phyloP scores from a whole-genome alignment of 1,140 invertebrate genomes.

The Drosophila nannoptera region DNA sequence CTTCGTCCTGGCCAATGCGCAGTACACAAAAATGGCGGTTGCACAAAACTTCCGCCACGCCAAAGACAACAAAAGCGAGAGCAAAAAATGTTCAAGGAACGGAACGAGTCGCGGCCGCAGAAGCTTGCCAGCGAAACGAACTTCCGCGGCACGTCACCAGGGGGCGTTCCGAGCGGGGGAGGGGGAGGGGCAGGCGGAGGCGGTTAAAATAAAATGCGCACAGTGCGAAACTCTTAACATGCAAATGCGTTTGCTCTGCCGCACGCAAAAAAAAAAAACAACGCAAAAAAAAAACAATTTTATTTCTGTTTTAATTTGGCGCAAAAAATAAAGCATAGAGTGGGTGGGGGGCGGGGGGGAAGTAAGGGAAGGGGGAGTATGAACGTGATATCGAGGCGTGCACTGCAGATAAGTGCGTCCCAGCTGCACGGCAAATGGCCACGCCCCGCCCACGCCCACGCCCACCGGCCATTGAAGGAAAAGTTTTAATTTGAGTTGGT shows the following conservation, averaged over 20 bases:
- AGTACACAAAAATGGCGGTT: slow-evolving; percentile 61
- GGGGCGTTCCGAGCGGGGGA: slow-evolving; percentile 13
- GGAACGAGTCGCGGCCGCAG: slow-evolving; percentile 33
- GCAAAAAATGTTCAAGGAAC: slow-evolving; percentile 23
- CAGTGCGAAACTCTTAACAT: slow-evolving; percentile 76
- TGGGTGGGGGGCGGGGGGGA: background rate
- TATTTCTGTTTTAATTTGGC: slow-evolving; percentile 74
- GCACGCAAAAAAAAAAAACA: background rate
- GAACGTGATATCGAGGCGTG: slow-evolving; percentile 72
- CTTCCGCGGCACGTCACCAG: slow-evolving; percentile 52
- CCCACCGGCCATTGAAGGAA: slow-evolving; percentile 54
- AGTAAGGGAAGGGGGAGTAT: slow-evolving; percentile 4
- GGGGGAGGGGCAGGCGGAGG: background rate
- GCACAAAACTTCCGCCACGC: slow-evolving; percentile 62
- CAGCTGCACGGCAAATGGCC: slow-evolving; percentile 45
- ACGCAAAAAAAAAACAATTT: slow-evolving; percentile 25
- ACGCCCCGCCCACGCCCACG: slow-evolving; percentile 21
- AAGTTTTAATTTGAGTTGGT: slow-evolving; percentile 74
- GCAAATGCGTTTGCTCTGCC: slow-evolving; percentile 58
- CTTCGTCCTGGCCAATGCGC: slow-evolving; percentile 14
- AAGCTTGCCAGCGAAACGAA: slow-evolving; percentile 19
- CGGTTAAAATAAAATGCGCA: slow-evolving; percentile 55
- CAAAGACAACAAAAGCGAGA: background rate
- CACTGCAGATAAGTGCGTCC: slow-evolving; percentile 67
- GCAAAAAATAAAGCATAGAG: slow-evolving; percentile 22